phyloP scores from a whole-genome alignment of 53 echinoderm and acorn worm species.

The Patiria pectinifera region DNA sequence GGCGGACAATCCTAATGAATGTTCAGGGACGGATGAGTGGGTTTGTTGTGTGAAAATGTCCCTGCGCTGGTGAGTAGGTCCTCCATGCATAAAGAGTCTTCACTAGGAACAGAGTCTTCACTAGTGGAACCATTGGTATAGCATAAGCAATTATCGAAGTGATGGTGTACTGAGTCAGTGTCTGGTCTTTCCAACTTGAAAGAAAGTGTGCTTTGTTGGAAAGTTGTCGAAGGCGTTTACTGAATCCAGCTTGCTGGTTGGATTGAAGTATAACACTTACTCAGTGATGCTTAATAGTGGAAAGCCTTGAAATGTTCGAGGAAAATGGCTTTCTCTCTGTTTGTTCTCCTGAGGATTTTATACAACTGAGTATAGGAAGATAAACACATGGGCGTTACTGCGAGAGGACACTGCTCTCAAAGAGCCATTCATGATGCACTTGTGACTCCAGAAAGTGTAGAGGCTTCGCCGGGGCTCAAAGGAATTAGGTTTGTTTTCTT shows the following conservation, averaged over 20 bases:
- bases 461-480: slow-evolving; percentile 7
- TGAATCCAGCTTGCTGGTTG: background rate
- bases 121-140: background rate
- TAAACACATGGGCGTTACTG: slow-evolving; percentile 17
- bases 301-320: too few species aligned
- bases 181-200: too few species aligned
- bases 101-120: background rate
- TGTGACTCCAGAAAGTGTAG: background rate
- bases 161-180: background rate
- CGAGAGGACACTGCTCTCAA: background rate
- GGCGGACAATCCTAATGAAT: background rate
- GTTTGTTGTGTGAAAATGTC: background rate
- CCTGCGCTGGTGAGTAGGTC: background rate
- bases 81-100: too few species aligned
- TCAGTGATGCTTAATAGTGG: too few species aligned
- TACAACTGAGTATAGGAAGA: background rate
- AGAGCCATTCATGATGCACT: background rate
- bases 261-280: too few species aligned
- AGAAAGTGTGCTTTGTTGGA: too few species aligned
- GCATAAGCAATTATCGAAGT: background rate
- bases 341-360: background rate
- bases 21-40: slow-evolving; percentile 1
- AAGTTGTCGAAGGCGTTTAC: too few species aligned
- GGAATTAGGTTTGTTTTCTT: slow-evolving; percentile 41
- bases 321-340: too few species aligned